A percentile compares a stretch with the other conserved stretches of the same genome.
phyloP scores from a whole-genome alignment of 2,113 vertebrate species.

The Cyprinodon tularosa region DNA sequence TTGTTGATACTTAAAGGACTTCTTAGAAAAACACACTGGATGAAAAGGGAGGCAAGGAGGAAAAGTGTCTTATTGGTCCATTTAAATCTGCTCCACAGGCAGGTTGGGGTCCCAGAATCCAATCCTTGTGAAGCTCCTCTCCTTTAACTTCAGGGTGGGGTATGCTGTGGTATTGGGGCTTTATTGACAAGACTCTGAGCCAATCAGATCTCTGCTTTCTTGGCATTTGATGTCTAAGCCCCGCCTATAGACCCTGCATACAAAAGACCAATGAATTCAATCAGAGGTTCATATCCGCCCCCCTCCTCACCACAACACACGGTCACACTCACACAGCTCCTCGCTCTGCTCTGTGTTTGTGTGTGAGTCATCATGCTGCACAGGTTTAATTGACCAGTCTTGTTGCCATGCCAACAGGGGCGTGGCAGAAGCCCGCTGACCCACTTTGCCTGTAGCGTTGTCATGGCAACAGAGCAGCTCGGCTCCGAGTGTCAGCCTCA shows the following conservation, averaged over 20 bases:
- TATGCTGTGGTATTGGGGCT: not conserved
- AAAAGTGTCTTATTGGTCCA: too few relatives aligned
- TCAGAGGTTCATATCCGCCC: not conserved
- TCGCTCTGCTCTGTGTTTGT: slow-evolving; percentile 14
- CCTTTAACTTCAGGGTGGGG: not conserved
- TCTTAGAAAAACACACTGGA: too few relatives aligned
- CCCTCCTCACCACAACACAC: not conserved
- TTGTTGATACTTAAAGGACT: too few relatives aligned
- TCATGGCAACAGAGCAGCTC: slow-evolving; percentile 65
- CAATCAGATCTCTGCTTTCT: not conserved
- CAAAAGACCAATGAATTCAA: not conserved
- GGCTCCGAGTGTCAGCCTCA: slow-evolving; percentile 36
- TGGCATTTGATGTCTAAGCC: not conserved
- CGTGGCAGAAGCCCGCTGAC: slow-evolving; percentile 73
- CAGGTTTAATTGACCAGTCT: slow-evolving; percentile 69
- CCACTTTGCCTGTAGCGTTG: slow-evolving; percentile 76
- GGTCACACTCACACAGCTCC: not conserved
- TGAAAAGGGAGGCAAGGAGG: too few relatives aligned
- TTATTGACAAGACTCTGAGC: slow-evolving; percentile 2
- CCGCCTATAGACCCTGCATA: not conserved
- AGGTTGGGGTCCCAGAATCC: too few relatives aligned
- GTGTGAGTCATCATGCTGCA: slow-evolving; percentile 50
- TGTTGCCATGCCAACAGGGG: slow-evolving; percentile 73
- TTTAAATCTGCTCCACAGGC: too few relatives aligned
- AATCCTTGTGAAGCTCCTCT: too few relatives aligned